Base-by-base conservation (phyloP, 2,797 vertebrate species). In the Enteromius argenteus region DNA sequence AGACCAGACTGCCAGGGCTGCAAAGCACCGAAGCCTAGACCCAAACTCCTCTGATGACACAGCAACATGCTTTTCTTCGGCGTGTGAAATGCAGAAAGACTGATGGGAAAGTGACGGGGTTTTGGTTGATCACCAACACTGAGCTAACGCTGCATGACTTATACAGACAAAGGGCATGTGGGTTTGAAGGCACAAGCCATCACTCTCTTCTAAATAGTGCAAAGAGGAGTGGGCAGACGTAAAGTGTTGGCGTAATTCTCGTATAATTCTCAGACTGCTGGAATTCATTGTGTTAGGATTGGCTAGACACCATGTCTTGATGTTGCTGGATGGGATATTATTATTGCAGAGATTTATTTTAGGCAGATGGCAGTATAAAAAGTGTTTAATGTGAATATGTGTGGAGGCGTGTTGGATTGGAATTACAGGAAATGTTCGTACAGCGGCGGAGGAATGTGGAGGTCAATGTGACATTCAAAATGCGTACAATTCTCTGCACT, bases 221-320 rank as follows among this genome's bases (percentile, higher is more conserved):
- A 67, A 49, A 73, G 60, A 51, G 60, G 72, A 37, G 35, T 74
- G 44, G 42, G 60, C 82, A 27, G 21, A 67, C 42, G 44, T 73
- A 88, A 87, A 88, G 89, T 89, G 71, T 89, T 89, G 85, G 84
- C 79, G 81, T 86, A 91, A 91, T 90, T 89, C 87, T 89, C 72
- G 82, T 60, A 74, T 67, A 76, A 83, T 67, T 83, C 60, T 67
- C 82, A 87, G 84, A 60, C 74, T 72, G 78, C 91, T 91, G 90
- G 87, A 88, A 90, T 87, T 89, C 80, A 87, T 88, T 88, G 88
- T 87, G 90, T 91, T 91, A 85, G 82, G 71, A 89, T 89, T 93
- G 92, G 92, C 92, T 87, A 94, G 92, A 94, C 91, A 89, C 73
- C 84, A 87, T 90, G 91, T 93, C 91, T 92, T 93, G 89, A 92